These are phyloP conservation scores for Brenthis daphne DNA, from an alignment of 2,888 invertebrate species.

Conservation along the genomic window DNA sequence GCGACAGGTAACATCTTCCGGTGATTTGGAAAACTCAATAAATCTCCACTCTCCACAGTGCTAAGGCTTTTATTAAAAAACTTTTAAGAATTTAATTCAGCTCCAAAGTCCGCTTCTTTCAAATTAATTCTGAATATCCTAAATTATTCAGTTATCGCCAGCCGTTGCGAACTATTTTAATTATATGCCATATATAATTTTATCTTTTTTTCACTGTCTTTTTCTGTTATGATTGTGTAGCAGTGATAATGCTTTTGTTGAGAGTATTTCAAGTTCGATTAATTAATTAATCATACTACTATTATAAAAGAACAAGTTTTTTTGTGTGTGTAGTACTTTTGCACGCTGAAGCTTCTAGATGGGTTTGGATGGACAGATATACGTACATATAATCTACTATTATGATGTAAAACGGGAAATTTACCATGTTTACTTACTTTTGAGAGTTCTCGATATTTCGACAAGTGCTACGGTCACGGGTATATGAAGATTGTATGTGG, in stretches of 20 bases:
- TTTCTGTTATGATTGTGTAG: background rate
- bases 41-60: slow-evolving; percentile 55
- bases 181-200: slow-evolving; percentile 15
- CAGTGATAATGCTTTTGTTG: background rate
- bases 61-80: slow-evolving; percentile 69
- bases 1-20: slow-evolving; percentile 21
- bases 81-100: slow-evolving; percentile 63
- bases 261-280: no score
- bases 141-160: slow-evolving; percentile 29
- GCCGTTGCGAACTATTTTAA: slow-evolving; percentile 24
- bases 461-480: no score
- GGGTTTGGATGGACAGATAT: no score
- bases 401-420: no score
- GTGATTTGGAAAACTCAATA: slow-evolving; percentile 50
- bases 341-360: no score
- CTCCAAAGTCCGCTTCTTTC: slow-evolving; percentile 48
- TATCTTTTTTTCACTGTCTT: background rate
- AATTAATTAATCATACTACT: no score
- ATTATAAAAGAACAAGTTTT: no score
- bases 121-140: slow-evolving; percentile 36
- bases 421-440: no score
- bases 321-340: no score
- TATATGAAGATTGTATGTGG: no score
- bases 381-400: no score
- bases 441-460: no score